These are phyloP conservation scores for Acholoe squamosa DNA, from an alignment of 2,888 invertebrate species.

Conservation along the genomic window DNA sequence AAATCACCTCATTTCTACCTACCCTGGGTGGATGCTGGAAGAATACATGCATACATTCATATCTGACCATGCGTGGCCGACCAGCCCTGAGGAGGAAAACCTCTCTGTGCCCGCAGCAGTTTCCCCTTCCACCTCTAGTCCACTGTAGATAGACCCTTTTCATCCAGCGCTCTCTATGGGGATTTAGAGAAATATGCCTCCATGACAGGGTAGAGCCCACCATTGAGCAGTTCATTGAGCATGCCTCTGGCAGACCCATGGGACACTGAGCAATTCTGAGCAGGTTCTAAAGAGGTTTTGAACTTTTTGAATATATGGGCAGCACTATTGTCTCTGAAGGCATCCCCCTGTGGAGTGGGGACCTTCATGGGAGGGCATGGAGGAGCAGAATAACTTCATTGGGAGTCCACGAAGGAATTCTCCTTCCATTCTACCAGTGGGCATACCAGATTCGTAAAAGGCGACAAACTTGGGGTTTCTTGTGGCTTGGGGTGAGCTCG, in stretches of 20 bases:
- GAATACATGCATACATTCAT: background rate
- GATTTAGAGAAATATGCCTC: background rate
- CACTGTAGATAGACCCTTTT: slow-evolving; percentile 2
- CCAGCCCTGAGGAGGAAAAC: background rate
- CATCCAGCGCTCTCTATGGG: background rate
- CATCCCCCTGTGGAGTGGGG: too few relatives aligned
- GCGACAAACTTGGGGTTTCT: too few relatives aligned
- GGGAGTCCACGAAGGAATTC: too few relatives aligned
- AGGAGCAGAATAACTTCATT: too few relatives aligned
- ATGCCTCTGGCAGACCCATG: background rate
- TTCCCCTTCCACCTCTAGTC: background rate
- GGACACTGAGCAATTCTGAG: background rate
- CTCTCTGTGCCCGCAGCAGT: background rate
- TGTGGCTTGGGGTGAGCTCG: too few relatives aligned
- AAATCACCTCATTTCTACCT: background rate
- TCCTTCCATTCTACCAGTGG: too few relatives aligned
- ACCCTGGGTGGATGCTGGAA: background rate
- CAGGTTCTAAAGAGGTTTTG: background rate
- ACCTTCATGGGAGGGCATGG: too few relatives aligned
- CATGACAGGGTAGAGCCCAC: too few relatives aligned
- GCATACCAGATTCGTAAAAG: too few relatives aligned
- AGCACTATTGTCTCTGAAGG: too few relatives aligned
- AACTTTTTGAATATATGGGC: background rate
- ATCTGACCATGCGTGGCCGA: background rate
- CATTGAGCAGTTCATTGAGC: background rate